Base-by-base conservation (phyloP, 1,140 invertebrate genomes). In the Euwallacea fornicatus region DNA sequence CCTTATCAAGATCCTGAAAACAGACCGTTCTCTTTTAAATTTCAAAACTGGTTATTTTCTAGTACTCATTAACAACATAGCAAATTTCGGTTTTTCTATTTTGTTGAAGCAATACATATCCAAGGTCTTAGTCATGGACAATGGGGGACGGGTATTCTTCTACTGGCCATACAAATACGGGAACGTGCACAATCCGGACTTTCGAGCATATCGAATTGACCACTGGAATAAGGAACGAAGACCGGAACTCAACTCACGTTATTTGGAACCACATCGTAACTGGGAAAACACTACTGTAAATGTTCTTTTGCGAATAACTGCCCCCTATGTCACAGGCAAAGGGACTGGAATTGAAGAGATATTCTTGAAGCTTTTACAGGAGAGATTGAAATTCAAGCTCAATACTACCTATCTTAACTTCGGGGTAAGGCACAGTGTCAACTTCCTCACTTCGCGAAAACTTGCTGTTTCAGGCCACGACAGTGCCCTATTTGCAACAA, bases 201-300 rank as follows among this genome's bases (percentile, higher is more conserved):
- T 46, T 7, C 8, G 8, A n/a, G 42, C 64, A 13, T 13, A 13
- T n/a, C 7, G 42, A 7, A 66, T 66, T 55, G 64, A 50, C 6
- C 42, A 4, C 42, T 66, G 64, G 10, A n/a, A 66, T 43, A 42
- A 42, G 7, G 7, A 7, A 55, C 7, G 8, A 55, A 15, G 53
- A 7, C 7, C 16, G 0, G 42, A 54, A 47, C 21, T 33, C 8
- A 55, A 66, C 21, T 33, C 21, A 4, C 21, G 21, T 33, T 33
- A 33, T 33, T 33, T 33, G 4, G 4, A 33, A 33, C 21, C 21
- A 33, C 21, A 4, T 4, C 4, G 4, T 33, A 42, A 55, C 43
- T 66, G 64, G 64, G 41, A 15, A 66, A 66, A 66, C 16, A 42
- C 50, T 10, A 66, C 53, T 63, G 6, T 61, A 61, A 46, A 46